Percentiles rank a stretch among this genome's conserved stretches.
Conservation (phyloP, 2,113 vertebrate species). For the Macrotus californicus region DNA sequence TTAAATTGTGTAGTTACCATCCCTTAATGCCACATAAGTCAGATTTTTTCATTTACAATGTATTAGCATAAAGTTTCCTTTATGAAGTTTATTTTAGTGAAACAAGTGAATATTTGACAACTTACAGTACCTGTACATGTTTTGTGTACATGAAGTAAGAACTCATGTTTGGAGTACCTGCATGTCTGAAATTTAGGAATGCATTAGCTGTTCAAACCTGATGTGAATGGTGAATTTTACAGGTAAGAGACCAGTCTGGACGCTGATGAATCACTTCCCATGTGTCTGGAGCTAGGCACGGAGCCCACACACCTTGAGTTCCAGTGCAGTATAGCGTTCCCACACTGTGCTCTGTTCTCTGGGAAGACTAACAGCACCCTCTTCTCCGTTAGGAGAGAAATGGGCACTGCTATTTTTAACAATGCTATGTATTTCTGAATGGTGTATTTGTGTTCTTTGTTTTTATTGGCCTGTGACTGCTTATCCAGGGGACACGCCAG, state of each 20-base stretch:
- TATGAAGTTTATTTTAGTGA: not conserved
- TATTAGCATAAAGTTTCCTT: not conserved
- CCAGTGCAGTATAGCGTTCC: fast-evolving
- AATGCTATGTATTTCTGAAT: slow-evolving; percentile 14
- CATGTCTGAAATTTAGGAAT: not conserved
- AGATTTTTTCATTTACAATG: not conserved
- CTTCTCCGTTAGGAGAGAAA: not conserved
- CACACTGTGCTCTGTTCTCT: no score
- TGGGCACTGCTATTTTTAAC: slow-evolving; percentile 17
- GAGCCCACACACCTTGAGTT: not conserved
- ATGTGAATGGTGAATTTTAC: not conserved
- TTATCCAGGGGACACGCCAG: slow-evolving; percentile 13
- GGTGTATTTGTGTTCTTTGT: slow-evolving; percentile 27
- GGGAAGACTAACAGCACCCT: not conserved
- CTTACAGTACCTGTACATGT: not conserved
- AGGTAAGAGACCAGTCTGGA: not conserved
- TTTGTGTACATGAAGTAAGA: not conserved
- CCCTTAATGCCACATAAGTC: not conserved
- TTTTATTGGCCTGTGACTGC: slow-evolving; percentile 28
- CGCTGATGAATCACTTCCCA: not conserved
- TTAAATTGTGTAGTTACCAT: not conserved
- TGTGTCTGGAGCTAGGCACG: not conserved
- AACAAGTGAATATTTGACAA: not conserved
- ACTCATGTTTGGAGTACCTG: not conserved
- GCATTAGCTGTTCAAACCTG: not conserved